Percentiles rank a stretch among this genome's conserved stretches.
Conservation (phyloP, 2,888 invertebrate genomes). For the Cerastis rubricosa region DNA sequence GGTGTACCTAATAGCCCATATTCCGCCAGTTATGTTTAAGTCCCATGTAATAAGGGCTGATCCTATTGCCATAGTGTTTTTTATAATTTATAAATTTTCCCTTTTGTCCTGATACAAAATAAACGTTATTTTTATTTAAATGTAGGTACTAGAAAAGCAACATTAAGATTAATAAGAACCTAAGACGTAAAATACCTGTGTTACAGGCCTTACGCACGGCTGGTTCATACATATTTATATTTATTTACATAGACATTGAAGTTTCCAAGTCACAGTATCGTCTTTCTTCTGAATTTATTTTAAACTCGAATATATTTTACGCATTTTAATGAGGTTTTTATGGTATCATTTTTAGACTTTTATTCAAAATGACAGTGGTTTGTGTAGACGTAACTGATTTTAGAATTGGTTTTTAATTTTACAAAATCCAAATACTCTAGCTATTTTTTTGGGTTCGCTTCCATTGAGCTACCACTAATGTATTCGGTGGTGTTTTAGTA, state of each 20-base stretch:
- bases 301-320: slow-evolving; percentile 10
- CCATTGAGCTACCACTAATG: not conserved
- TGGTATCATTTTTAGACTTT: not conserved
- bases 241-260: slow-evolving; percentile 46
- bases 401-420: too few relatives aligned
- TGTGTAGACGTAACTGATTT: not conserved
- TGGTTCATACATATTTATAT: slow-evolving; percentile 58
- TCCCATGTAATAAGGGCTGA: too few relatives aligned
- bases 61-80: too few relatives aligned
- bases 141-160: not conserved
- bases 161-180: not conserved
- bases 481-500: not conserved
- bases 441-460: not conserved
- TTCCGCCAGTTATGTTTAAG: too few relatives aligned
- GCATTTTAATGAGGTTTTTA: slow-evolving; percentile 19
- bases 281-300: slow-evolving; percentile 22
- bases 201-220: slow-evolving; percentile 8
- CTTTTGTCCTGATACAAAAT: too few relatives aligned
- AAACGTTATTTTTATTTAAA: not conserved
- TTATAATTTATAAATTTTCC: not conserved
- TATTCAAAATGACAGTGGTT: not conserved
- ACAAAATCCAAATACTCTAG: not conserved
- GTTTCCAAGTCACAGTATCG: slow-evolving; percentile 8
- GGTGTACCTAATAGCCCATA: too few relatives aligned
- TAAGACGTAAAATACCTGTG: slow-evolving; percentile 21